These are phyloP conservation scores for Mesochorus sp. DNA, from an alignment of 2,888 invertebrate species.

Conservation along the genomic window DNA sequence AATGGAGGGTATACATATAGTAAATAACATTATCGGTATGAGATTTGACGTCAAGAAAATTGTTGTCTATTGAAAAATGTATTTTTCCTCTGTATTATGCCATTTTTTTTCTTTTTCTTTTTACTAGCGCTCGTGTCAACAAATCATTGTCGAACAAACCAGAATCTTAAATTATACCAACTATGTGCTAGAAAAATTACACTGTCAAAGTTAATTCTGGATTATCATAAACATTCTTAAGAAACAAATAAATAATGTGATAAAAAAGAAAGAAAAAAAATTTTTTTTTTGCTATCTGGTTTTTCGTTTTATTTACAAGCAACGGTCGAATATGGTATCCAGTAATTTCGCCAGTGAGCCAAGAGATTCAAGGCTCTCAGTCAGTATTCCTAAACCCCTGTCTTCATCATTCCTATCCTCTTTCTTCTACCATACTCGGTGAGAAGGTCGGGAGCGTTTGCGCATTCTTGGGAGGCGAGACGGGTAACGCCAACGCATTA, in stretches of 20 bases:
- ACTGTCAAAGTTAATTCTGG: too few relatives aligned
- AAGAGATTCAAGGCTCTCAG: constrained; percentile 63
- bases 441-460: constrained; percentile 42
- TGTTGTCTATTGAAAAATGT: too few relatives aligned
- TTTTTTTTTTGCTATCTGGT: background rate
- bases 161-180: too few relatives aligned
- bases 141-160: too few relatives aligned
- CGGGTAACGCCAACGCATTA: constrained; percentile 57
- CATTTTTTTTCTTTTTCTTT: too few relatives aligned
- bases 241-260: background rate
- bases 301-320: constrained; percentile 7
- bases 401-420: constrained; percentile 63
- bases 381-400: constrained; percentile 58
- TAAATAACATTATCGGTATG: background rate
- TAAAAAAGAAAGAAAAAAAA: constrained; percentile 3
- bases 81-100: too few relatives aligned
- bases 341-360: constrained; percentile 65
- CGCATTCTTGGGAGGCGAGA: constrained; percentile 38
- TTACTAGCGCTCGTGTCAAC: too few relatives aligned
- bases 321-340: constrained; percentile 8
- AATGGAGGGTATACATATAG: background rate
- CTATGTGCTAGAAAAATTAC: too few relatives aligned
- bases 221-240: too few relatives aligned
- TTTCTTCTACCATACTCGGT: constrained; percentile 15
- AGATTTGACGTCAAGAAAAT: background rate